These are phyloP conservation scores for Aspidiotus rigidus DNA, from an alignment of 2,888 invertebrate genomes.

Conservation along the genomic window DNA sequence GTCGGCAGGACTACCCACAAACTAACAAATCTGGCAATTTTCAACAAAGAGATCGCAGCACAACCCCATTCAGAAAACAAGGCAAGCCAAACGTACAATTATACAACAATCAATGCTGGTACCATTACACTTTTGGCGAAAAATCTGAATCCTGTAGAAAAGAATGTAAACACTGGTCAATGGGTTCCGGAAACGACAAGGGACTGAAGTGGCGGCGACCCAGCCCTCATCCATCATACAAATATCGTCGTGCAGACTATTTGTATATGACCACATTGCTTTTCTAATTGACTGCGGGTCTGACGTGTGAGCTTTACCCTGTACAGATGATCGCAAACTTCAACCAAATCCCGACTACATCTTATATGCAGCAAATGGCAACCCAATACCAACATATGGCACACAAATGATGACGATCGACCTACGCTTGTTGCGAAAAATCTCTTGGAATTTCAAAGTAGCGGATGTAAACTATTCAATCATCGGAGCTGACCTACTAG, in stretches of 20 bases:
- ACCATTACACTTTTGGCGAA: not conserved
- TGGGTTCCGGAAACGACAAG: not conserved
- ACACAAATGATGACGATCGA: not conserved
- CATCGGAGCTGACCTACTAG: slow-evolving; percentile 5
- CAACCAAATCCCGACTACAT: not conserved
- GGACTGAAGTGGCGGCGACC: not conserved
- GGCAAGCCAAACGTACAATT: not conserved
- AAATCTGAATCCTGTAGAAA: not conserved
- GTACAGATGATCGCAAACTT: not conserved
- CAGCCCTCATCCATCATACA: not conserved
- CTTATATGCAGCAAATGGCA: not conserved
- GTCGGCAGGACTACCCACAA: not conserved
- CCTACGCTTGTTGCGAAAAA: not conserved
- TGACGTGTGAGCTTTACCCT: not conserved
- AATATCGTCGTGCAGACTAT: not conserved
- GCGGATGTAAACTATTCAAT: not conserved
- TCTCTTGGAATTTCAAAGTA: not conserved
- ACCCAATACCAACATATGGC: slow-evolving; percentile 7
- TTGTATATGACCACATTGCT: not conserved
- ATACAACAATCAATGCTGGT: not conserved
- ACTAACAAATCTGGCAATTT: no score
- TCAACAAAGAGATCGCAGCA: not conserved
- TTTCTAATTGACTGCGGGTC: not conserved
- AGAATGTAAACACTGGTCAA: not conserved
- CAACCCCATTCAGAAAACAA: not conserved